Evolutionary conservation across 2,888 invertebrate species (phyloP).

Genomic region (Mantis religiosa): DNA sequence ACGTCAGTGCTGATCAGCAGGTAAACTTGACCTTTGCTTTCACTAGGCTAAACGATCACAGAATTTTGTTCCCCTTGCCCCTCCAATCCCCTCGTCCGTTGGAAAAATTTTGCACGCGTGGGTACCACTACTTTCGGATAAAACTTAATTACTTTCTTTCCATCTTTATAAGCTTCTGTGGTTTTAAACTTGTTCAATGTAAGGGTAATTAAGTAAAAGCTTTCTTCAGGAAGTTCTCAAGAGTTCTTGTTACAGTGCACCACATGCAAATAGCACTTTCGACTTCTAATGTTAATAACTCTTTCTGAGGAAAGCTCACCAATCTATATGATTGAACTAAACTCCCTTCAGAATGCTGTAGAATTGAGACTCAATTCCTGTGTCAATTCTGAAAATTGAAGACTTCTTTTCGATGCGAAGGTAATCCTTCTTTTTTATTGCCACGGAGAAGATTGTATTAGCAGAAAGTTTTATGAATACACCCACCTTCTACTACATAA

Average conservation of each 20-base stretch:
- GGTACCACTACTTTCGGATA: too few species aligned
- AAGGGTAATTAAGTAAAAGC: too few species aligned
- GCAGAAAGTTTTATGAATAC: not conserved
- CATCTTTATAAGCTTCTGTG: too few species aligned
- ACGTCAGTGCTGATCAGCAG: too few species aligned
- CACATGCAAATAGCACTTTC: not conserved
- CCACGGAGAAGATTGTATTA: not conserved
- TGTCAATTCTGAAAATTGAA: not conserved
- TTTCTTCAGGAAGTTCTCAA: too few species aligned
- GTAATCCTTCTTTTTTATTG: not conserved
- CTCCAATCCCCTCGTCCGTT: too few species aligned
- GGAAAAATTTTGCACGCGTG: too few species aligned
- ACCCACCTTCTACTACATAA: not conserved
- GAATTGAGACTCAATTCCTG: not conserved
- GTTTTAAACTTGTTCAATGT: too few species aligned
- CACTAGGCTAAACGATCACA: too few species aligned
- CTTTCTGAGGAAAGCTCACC: not conserved
- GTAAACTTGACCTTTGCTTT: too few species aligned
- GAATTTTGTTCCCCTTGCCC: too few species aligned
- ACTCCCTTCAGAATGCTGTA: not conserved
- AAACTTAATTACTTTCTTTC: too few species aligned
- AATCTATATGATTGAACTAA: not conserved
- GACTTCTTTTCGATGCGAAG: not conserved
- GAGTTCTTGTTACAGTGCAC: not conserved
- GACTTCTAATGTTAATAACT: not conserved